These are phyloP conservation scores for Rissa tridactyla DNA, from an alignment of 2,113 vertebrate species.

Conservation along the genomic window DNA sequence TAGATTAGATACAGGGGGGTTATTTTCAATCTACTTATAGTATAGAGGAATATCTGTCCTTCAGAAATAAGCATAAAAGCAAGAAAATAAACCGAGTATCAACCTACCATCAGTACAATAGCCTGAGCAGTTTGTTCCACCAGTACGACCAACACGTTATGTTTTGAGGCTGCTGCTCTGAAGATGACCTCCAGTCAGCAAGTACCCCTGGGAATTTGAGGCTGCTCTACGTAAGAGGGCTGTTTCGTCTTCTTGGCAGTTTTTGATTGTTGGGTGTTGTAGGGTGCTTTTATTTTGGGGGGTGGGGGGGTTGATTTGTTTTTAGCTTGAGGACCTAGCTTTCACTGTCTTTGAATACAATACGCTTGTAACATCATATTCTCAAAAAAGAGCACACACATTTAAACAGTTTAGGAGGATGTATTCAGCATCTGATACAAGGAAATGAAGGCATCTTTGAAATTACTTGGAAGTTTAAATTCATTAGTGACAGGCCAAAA, in stretches of 20 bases:
- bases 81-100: neutral
- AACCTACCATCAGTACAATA: neutral
- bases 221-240: neutral
- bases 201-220: neutral
- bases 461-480: neutral
- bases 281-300: neutral
- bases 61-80: neutral
- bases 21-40: neutral
- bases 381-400: neutral
- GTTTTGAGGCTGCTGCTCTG: neutral
- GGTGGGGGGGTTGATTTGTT: rapidly evolving
- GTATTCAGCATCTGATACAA: neutral
- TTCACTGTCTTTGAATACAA: neutral
- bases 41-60: neutral
- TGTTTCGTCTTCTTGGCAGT: neutral
- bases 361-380: neutral
- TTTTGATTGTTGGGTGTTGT: neutral
- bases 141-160: neutral
- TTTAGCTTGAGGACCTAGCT: neutral
- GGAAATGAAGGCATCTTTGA: neutral
- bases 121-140: neutral
- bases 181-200: neutral
- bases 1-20: neutral
- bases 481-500: neutral
- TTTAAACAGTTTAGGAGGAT: neutral